phyloP scores from a whole-genome alignment of 2,888 invertebrate genomes.

The Lasioglossum malachurum region DNA sequence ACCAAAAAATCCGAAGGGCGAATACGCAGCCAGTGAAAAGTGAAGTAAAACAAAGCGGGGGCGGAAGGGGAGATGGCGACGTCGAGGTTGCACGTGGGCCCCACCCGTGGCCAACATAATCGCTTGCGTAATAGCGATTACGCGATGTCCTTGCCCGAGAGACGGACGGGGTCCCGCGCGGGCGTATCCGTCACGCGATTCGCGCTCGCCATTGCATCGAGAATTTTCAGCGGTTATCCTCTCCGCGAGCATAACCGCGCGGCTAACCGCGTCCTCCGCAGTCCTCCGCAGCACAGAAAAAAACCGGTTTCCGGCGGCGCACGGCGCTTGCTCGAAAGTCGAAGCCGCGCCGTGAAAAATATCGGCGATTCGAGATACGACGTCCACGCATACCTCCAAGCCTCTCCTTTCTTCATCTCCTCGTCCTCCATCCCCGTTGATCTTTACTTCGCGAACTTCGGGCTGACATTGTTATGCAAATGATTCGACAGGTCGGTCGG shows the following conservation, averaged over 20 bases:
- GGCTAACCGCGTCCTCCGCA: conserved; percentile 32
- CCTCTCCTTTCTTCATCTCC: conserved; percentile 4
- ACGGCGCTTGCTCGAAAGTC: conserved; percentile 50
- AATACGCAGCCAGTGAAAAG: background rate
- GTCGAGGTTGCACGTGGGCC: background rate
- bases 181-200: conserved; percentile 62
- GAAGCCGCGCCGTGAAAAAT: conserved; percentile 54
- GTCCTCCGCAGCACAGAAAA: conserved; percentile 59
- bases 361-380: conserved; percentile 58
- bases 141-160: conserved; percentile 58
- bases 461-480: background rate
- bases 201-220: conserved; percentile 65
- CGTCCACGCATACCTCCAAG: conserved; percentile 8
- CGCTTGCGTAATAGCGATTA: conserved; percentile 67
- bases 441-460: background rate
- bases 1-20: background rate
- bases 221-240: conserved; percentile 63
- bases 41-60: background rate
- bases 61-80: background rate
- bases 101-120: conserved; percentile 11
- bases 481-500: background rate
- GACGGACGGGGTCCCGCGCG: conserved; percentile 49
- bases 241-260: conserved; percentile 35
- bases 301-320: conserved; percentile 64
- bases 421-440: background rate